Evolutionary conservation across 2,113 vertebrate species (phyloP).

Genomic region (Elephantulus edwardii): DNA sequence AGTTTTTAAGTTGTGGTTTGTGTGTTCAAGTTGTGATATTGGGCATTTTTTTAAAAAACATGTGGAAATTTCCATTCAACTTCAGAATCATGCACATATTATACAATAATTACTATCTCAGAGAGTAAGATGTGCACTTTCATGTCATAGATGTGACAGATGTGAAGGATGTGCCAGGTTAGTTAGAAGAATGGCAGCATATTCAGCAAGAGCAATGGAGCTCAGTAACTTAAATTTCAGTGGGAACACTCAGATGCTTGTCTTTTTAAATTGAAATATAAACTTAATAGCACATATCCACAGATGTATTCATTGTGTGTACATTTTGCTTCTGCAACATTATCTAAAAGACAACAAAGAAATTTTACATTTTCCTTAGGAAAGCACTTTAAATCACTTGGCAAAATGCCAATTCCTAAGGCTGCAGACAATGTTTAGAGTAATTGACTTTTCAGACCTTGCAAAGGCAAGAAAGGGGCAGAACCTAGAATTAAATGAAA

Average conservation of each 20-base stretch:
- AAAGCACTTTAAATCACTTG: conserved; percentile 47
- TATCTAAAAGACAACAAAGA: conserved; percentile 34
- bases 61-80: not conserved
- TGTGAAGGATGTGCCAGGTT: not conserved
- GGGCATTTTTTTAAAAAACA: conserved; percentile 1
- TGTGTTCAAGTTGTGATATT: too few species aligned
- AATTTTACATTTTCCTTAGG: conserved; percentile 28
- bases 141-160: not conserved
- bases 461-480: conserved; percentile 18
- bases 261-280: not conserved
- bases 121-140: not conserved
- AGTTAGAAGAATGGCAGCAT: not conserved
- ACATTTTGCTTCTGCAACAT: conserved; percentile 20
- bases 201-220: not conserved
- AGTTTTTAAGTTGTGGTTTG: not conserved
- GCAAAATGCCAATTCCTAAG: not conserved
- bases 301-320: too few species aligned
- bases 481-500: conserved; percentile 41
- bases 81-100: not conserved
- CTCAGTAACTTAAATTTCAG: not conserved
- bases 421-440: conserved; percentile 10
- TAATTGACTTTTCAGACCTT: conserved; percentile 55
- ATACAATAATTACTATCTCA: not conserved
- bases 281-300: conserved; percentile 23
- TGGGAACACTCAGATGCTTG: not conserved